Conservation (phyloP, 2,888 invertebrate species). For the Nemapogon koenigi region DNA sequence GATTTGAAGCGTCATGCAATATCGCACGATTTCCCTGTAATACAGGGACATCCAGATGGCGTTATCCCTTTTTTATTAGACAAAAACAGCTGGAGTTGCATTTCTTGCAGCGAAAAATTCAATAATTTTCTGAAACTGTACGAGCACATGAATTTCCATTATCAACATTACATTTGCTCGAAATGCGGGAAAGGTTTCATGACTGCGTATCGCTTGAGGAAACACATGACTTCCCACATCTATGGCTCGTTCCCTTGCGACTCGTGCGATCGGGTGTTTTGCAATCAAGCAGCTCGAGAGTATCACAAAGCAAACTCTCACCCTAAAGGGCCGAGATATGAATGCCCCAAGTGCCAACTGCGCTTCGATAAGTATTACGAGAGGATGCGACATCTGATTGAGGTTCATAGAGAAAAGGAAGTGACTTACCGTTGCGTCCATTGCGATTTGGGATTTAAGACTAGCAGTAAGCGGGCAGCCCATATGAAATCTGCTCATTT, state of each 20-base stretch:
- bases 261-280: slow-evolving; percentile 18
- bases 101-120: slow-evolving; percentile 24
- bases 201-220: not conserved
- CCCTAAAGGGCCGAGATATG: slow-evolving; percentile 44
- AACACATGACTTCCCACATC: slow-evolving; percentile 15
- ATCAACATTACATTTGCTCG: slow-evolving; percentile 5
- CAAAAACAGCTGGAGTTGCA: slow-evolving; percentile 26
- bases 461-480: slow-evolving; percentile 26
- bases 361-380: slow-evolving; percentile 46
- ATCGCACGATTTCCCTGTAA: slow-evolving; percentile 35
- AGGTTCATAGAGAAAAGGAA: slow-evolving; percentile 22
- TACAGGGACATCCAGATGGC: slow-evolving; percentile 25
- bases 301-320: not conserved
- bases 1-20: slow-evolving; percentile 39
- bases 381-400: slow-evolving; percentile 34
- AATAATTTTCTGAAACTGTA: slow-evolving; percentile 8
- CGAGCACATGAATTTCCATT: slow-evolving; percentile 3
- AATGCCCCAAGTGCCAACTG: slow-evolving; percentile 46
- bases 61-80: slow-evolving; percentile 27
- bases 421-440: slow-evolving; percentile 9
- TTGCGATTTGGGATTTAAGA: slow-evolving; percentile 19
- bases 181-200: slow-evolving; percentile 7
- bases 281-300: slow-evolving; percentile 23
- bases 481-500: slow-evolving; percentile 38
- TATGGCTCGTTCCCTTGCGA: slow-evolving; percentile 23